These are phyloP conservation scores for Lates japonicus DNA, from an alignment of 2,797 vertebrate species.

Conservation along the genomic window DNA sequence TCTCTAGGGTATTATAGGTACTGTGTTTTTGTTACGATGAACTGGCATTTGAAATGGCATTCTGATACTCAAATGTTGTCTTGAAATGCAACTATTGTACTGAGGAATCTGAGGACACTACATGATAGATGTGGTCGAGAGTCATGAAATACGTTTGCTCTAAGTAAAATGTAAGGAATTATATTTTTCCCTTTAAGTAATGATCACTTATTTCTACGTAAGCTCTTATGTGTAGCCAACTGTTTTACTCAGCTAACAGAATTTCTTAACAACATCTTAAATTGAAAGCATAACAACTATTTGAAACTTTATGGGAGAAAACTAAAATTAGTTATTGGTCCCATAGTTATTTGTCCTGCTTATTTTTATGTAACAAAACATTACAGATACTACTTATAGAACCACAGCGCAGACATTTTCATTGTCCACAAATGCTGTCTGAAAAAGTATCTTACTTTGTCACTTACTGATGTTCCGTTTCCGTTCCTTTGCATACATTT, in stretches of 20 bases:
- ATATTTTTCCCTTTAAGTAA: background rate
- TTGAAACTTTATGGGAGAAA: too few relatives aligned
- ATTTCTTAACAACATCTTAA: too few relatives aligned
- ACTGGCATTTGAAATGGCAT: background rate
- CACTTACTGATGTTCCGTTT: background rate
- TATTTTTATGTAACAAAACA: background rate
- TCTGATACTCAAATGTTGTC: background rate
- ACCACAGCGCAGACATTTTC: background rate
- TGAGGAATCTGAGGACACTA: background rate
- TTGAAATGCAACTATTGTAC: background rate
- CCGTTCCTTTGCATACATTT: background rate
- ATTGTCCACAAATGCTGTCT: background rate
- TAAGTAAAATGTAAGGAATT: background rate
- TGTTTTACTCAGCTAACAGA: too few relatives aligned
- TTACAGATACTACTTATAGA: background rate
- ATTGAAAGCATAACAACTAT: too few relatives aligned
- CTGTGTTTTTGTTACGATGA: background rate
- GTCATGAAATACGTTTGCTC: background rate
- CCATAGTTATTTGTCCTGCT: too few relatives aligned
- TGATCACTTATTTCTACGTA: background rate
- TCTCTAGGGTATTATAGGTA: background rate
- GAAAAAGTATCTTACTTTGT: background rate
- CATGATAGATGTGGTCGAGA: background rate
- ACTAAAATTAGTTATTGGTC: too few relatives aligned
- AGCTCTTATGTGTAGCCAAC: background rate